phyloP scores from a whole-genome alignment of 1,140 invertebrate species.

The Zaprionus camerounensis region DNA sequence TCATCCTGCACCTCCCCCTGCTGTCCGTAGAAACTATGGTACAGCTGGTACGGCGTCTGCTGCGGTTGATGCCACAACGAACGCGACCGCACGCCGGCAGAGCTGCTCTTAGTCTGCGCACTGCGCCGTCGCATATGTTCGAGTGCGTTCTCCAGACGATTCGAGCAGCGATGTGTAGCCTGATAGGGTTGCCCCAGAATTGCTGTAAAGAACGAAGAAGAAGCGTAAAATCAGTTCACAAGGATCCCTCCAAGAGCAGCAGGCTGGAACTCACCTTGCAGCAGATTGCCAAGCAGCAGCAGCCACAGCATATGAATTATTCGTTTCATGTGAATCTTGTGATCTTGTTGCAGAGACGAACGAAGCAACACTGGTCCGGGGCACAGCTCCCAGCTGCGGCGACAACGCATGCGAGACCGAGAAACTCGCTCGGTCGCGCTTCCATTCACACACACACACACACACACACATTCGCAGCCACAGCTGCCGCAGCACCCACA shows the following conservation, averaged over 20 bases:
- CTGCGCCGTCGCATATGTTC: constrained; percentile 85
- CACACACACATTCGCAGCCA: constrained; percentile 30
- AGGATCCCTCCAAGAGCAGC: background rate
- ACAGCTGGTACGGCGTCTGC: constrained; percentile 85
- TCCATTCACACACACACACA: constrained; percentile 64
- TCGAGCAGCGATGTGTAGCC: constrained; percentile 82
- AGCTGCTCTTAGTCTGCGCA: constrained; percentile 63
- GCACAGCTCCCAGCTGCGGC: constrained; percentile 35
- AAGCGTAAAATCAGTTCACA: background rate
- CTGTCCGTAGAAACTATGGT: constrained; percentile 85
- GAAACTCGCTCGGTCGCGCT: constrained; percentile 73
- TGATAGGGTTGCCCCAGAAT: constrained; percentile 63
- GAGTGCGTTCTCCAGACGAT: constrained; percentile 85
- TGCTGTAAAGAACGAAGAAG: constrained; percentile 15
- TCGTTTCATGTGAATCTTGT: constrained; percentile 24
- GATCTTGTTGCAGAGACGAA: constrained; percentile 1
- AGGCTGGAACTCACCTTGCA: constrained; percentile 47
- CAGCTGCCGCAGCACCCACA: constrained; percentile 37
- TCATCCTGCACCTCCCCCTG: constrained; percentile 74
- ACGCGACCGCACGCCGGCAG: constrained; percentile 46
- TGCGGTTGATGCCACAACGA: constrained; percentile 82
- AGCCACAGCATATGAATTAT: constrained; percentile 7
- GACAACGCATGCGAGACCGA: constrained; percentile 66
- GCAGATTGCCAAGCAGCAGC: constrained; percentile 47
- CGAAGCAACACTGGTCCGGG: constrained; percentile 55